Evolutionary conservation across 1,140 invertebrate species (phyloP), one percentile per base, ranked within the genome.

Genomic region (Bacillus rossius): DNA sequence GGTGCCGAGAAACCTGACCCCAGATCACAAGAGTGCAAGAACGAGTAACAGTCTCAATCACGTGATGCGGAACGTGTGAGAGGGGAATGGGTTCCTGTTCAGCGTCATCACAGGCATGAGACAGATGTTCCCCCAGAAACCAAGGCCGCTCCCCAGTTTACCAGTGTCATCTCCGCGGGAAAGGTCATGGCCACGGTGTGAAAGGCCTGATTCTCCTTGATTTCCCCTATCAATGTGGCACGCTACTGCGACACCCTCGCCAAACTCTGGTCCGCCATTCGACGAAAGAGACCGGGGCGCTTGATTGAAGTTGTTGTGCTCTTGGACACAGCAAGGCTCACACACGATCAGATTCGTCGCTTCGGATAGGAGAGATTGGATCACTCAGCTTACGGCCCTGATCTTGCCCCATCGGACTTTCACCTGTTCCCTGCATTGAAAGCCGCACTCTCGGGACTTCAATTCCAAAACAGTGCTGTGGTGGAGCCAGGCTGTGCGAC

Each of bases 371-470:
- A 55, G 20, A 20, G 23, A 20, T 48, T 55, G n/a, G 23, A n/a
- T 23, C 52, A 55, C 16, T 40, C 61, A 17, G 20, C 60, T 3
- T 61, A 61, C 40, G 55, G 1, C n/a, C 50, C 52, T 8, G 34
- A 62, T 45, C 47, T 60, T 8, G 57, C 26, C 60, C 61, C 65
- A 63, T 69, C 61, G n/a, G 70, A 79, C 40, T 76, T 60, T 49
- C 65, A 74, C 57, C 64, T 79, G 37, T 79, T 77, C 42, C 42
- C 42, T 3, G 55, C 26, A 48, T 13, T 48, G 50, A 25, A 48
- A 55, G 40, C 20, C 17, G 55, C 55, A 55, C 29, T 17, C 55
- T 48, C 29, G 22, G 20, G n/a, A 23, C 40, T 1, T 48, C 50
- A 45, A 13, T 38, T 48, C 55, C 29, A 55, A 13, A 55, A 47